Base-by-base conservation (phyloP, 2,888 invertebrate genomes). In the Nomada fabriciana region DNA sequence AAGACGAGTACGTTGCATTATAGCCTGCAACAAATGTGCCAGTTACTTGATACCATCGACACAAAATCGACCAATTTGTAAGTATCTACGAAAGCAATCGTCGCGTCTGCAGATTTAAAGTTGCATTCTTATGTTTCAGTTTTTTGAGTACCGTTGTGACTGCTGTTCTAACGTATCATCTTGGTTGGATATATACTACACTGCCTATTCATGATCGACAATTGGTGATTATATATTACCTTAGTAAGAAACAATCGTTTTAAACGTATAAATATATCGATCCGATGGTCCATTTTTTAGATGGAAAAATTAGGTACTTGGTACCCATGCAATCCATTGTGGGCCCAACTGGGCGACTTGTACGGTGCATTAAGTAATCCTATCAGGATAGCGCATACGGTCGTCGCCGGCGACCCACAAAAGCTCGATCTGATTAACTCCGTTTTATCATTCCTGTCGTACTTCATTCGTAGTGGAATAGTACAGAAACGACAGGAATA, bases 11-110 rank as follows among this genome's bases (percentile, higher is more conserved):
- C 85, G 0, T 76, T 93, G 63, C 85, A 91, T 73, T 84, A 88
- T 29, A 90, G 89, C 73, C 88, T 94, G 67, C 91, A 93, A 50
- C 90, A 91, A 73, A 94, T 97, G 84, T 97, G 97, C 90, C 95
- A 96, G 63, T 94, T 97, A 36, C 94, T 97, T 18, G 95, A 96
- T 57, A 94, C 95, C 63, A 95, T 96, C 52, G 98, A 98, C 91
- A 97, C 97, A 43, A 98, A 98, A 94, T 96, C 96, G 86, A 98
- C 97, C 11, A 98, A 98, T 94, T 98, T 98, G 98, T 98, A 94
- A 97, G 97, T 96, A 90, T 82, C 64, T 11, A 15, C 64, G 20
- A 9, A 25, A 9, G 61, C 47, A n/a, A 20, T 3, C 36, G 23
- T 2, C 20, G 36, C 15, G 0, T 20, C 2, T 23, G 25, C 5